Percentiles rank a stretch among this genome's conserved stretches.
Evolutionary conservation across 2,888 invertebrate genomes (phyloP).

Genomic region (Amiota minor): DNA sequence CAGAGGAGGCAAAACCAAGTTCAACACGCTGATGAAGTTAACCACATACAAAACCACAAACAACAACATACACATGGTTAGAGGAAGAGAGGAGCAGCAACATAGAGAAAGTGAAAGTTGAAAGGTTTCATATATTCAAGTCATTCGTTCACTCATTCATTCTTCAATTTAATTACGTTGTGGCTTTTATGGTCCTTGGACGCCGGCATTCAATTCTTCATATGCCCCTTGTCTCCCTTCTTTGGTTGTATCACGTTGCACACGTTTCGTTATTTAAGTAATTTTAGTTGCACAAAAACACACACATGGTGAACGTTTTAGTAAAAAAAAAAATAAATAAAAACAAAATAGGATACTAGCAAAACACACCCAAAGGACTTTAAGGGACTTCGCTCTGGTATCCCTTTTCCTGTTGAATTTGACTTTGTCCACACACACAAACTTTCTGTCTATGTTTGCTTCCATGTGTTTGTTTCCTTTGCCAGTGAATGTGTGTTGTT

Average conservation of each 20-base stretch:
- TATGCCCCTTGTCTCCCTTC: not conserved
- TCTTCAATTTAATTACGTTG: slow-evolving; percentile 64
- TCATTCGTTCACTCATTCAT: slow-evolving; percentile 2
- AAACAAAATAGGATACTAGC: slow-evolving; percentile 4
- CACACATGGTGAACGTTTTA: slow-evolving; percentile 3
- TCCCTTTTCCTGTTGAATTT: not conserved
- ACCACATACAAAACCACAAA: too few relatives aligned
- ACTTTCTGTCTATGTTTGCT: slow-evolving; percentile 2
- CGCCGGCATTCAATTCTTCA: not conserved
- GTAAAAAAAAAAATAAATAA: not conserved
- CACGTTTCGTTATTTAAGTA: slow-evolving; percentile 31
- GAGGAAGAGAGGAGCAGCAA: too few relatives aligned
- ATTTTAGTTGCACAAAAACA: slow-evolving; percentile 18
- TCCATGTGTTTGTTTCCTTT: not conserved
- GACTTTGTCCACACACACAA: not conserved
- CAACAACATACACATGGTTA: too few relatives aligned
- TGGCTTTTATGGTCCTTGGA: slow-evolving; percentile 32
- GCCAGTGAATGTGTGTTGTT: not conserved
- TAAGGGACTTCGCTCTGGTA: slow-evolving; percentile 17
- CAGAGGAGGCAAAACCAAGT: too few relatives aligned
- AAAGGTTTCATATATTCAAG: not conserved
- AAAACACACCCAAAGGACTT: slow-evolving; percentile 38
- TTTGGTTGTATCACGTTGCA: slow-evolving; percentile 29
- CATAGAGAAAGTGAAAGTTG: too few relatives aligned
- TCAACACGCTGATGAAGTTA: too few relatives aligned